These are phyloP conservation scores for Sminthurides bifidus DNA, from an alignment of 1,140 invertebrate species.

Conservation along the genomic window DNA sequence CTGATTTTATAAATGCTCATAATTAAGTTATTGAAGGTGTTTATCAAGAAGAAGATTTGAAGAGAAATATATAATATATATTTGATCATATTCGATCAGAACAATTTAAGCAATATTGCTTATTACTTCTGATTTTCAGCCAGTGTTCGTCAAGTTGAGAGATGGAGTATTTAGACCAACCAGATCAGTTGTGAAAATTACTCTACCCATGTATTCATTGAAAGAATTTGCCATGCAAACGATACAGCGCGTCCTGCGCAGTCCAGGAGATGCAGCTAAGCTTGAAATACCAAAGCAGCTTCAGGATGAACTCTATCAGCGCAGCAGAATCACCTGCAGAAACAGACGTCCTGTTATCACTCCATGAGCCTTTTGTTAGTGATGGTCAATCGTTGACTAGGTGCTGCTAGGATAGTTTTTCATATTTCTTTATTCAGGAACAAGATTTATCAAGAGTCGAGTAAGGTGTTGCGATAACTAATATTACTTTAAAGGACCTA, in stretches of 20 bases:
- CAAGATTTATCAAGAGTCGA: neutral
- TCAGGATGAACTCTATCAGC: slow-evolving; percentile 22
- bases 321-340: slow-evolving; percentile 6
- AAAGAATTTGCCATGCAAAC: slow-evolving; percentile 35
- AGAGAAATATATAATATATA: neutral
- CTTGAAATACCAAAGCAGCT: slow-evolving; percentile 23
- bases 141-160: slow-evolving; percentile 16
- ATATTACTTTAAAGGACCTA: too few species aligned
- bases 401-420: neutral
- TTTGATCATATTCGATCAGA: slow-evolving; percentile 22
- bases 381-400: neutral
- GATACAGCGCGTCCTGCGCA: slow-evolving; percentile 12
- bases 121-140: slow-evolving; percentile 22
- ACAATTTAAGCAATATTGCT: slow-evolving; percentile 32
- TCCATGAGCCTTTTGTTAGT: neutral
- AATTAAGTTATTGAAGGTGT: too few species aligned
- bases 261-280: slow-evolving; percentile 17
- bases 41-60: too few species aligned
- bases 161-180: slow-evolving; percentile 27
- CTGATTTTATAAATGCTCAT: too few species aligned
- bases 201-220: slow-evolving; percentile 36
- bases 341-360: neutral
- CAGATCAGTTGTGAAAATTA: slow-evolving; percentile 35
- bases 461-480: neutral
- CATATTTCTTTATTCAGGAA: neutral